phyloP scores from a whole-genome alignment of 2,888 invertebrate genomes.

The Cancer borealis region DNA sequence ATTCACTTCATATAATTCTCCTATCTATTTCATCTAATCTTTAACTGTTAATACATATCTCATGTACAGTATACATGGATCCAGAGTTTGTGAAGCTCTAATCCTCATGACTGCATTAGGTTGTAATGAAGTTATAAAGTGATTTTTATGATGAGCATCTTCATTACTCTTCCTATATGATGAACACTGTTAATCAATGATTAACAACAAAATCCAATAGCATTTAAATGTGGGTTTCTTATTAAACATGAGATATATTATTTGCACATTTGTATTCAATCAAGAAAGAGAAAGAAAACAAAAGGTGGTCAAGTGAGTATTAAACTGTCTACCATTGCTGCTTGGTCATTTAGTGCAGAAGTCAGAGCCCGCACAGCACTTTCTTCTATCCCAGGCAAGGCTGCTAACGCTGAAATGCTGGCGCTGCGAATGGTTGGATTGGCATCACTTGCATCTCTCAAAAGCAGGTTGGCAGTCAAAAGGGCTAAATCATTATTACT shows the following conservation, averaged over 20 bases:
- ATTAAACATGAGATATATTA: not conserved
- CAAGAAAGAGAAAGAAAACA: not conserved
- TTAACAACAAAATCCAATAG: not conserved
- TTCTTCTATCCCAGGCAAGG: slow-evolving; percentile 73
- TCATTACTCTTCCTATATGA: not conserved
- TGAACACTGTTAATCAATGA: not conserved
- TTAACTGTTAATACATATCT: not conserved
- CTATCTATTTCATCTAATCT: not conserved
- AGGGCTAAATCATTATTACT: slow-evolving; percentile 70
- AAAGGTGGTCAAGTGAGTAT: not conserved
- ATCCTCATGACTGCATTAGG: too few species aligned
- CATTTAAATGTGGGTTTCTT: not conserved
- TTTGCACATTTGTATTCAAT: not conserved
- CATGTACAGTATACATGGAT: too few species aligned
- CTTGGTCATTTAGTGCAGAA: slow-evolving; percentile 66
- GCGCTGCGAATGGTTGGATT: slow-evolving; percentile 74
- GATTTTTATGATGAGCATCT: not conserved
- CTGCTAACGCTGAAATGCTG: slow-evolving; percentile 71
- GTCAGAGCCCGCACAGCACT: slow-evolving; percentile 72
- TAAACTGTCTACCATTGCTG: slow-evolving; percentile 60
- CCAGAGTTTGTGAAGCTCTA: too few species aligned
- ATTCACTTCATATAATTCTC: not conserved
- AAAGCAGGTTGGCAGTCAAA: slow-evolving; percentile 73
- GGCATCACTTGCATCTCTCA: slow-evolving; percentile 75
- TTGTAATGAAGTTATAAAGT: too few species aligned